phyloP scores from a whole-genome alignment of 2,797 vertebrate species.

The Fistularia commersonii region DNA sequence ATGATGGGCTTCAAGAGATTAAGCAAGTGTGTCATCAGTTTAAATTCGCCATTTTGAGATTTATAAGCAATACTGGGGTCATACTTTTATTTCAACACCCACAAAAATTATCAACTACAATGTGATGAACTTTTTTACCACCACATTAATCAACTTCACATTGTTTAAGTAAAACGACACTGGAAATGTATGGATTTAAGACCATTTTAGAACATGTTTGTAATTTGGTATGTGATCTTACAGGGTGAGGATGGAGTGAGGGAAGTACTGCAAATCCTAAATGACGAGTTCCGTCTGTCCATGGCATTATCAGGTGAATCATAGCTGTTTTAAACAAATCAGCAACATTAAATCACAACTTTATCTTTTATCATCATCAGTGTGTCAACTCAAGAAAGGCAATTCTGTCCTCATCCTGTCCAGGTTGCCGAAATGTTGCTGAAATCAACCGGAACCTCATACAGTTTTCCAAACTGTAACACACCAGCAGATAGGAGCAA shows the following conservation, averaged over 20 bases:
- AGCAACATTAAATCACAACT: too few relatives aligned
- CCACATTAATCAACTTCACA: too few relatives aligned
- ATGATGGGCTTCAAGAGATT: too few relatives aligned
- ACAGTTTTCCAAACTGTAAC: conserved; percentile 83
- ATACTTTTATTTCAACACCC: too few relatives aligned
- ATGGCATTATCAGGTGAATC: conserved; percentile 88
- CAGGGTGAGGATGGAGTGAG: conserved; percentile 89
- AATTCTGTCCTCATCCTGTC: background rate
- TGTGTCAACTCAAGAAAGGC: too few relatives aligned
- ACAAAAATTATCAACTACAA: too few relatives aligned
- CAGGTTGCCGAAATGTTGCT: conserved; percentile 86
- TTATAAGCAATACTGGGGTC: too few relatives aligned
- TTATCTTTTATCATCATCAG: background rate
- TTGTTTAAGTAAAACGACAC: too few relatives aligned
- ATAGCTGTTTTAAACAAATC: background rate
- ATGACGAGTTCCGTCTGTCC: conserved; percentile 86
- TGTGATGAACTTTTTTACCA: too few relatives aligned
- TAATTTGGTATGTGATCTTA: conserved; percentile 7
- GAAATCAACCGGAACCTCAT: conserved; percentile 88
- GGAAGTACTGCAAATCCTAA: conserved; percentile 86
- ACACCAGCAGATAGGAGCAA: conserved; percentile 27
- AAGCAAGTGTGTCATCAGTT: too few relatives aligned
- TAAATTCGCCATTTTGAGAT: too few relatives aligned
- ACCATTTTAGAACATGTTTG: background rate
- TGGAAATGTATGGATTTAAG: background rate